A percentile compares a stretch with the other conserved stretches of the same genome.
Conservation (phyloP, 2,113 vertebrate genomes). For the Clarias batrachus region DNA sequence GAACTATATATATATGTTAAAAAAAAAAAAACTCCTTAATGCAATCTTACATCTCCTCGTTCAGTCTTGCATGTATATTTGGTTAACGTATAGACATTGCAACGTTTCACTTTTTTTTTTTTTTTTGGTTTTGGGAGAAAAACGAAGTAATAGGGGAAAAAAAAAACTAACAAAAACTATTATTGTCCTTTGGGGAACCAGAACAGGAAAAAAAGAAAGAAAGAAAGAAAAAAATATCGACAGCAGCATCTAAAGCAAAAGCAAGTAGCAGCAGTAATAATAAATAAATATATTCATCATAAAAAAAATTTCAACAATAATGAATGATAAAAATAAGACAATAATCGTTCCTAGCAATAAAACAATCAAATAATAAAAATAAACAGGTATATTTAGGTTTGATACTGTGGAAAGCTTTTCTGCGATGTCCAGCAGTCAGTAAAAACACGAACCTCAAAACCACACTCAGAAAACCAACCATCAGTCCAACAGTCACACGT, state of each 20-base stretch:
- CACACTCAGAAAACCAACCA: not conserved
- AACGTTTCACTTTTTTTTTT: constrained; percentile 69
- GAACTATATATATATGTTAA: not conserved
- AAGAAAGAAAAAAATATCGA: constrained; percentile 45
- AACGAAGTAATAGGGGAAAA: constrained; percentile 38
- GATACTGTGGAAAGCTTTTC: constrained; percentile 67
- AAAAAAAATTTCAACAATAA: constrained; percentile 55
- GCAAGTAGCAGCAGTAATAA: constrained; percentile 69
- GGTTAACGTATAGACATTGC: constrained; percentile 71
- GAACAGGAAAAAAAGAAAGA: constrained; percentile 31
- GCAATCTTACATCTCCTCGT: constrained; percentile 41
- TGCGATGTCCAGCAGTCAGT: constrained; percentile 51
- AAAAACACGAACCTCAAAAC: not conserved
- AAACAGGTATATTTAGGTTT: constrained; percentile 56
- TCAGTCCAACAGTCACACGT: constrained; percentile 51
- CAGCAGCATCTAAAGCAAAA: constrained; percentile 76
- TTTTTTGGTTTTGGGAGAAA: constrained; percentile 58
- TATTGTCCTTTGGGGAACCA: constrained; percentile 65
- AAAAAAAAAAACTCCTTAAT: not conserved
- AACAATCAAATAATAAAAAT: constrained; percentile 46
- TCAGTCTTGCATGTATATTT: constrained; percentile 71
- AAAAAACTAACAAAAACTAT: constrained; percentile 34
- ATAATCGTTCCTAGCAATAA: constrained; percentile 53
- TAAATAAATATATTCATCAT: constrained; percentile 70
- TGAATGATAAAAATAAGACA: constrained; percentile 51